Percentiles rank a stretch among this genome's conserved stretches.
Conservation (phyloP, 2,113 vertebrate genomes). For the Mormyrus iriodes region DNA sequence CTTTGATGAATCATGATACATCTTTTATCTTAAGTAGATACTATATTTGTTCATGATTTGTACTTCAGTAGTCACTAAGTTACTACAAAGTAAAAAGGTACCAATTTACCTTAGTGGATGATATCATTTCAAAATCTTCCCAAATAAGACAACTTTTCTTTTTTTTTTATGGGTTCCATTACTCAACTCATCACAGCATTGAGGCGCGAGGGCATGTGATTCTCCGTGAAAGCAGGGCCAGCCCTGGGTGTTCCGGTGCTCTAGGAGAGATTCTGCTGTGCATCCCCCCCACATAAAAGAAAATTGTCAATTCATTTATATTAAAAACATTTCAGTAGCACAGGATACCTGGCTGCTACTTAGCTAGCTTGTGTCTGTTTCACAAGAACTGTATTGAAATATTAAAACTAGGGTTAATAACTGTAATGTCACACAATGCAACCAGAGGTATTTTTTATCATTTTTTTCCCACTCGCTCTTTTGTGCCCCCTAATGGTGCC, state of each 20-base stretch:
- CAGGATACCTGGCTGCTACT: background rate
- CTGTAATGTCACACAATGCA: background rate
- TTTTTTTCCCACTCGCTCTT: background rate
- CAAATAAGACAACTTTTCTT: background rate
- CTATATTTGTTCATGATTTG: background rate
- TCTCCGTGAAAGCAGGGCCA: background rate
- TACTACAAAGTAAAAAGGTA: background rate
- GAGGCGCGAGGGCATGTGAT: background rate
- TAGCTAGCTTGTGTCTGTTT: too few relatives aligned
- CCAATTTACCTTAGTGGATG: background rate
- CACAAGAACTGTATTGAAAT: background rate
- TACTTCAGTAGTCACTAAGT: background rate
- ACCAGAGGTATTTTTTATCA: background rate
- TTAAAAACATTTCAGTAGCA: background rate
- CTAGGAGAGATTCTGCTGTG: background rate
- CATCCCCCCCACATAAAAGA: background rate
- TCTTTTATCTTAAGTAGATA: background rate
- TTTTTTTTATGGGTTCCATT: too few relatives aligned
- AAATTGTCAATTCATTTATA: background rate
- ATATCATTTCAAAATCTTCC: background rate
- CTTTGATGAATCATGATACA: background rate
- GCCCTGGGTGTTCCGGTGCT: background rate
- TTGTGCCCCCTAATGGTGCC: too few relatives aligned
- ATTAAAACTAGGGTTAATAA: background rate
- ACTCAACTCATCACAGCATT: background rate